phyloP scores from a whole-genome alignment of 2,113 vertebrate genomes.

The Calyptomena viridis region DNA sequence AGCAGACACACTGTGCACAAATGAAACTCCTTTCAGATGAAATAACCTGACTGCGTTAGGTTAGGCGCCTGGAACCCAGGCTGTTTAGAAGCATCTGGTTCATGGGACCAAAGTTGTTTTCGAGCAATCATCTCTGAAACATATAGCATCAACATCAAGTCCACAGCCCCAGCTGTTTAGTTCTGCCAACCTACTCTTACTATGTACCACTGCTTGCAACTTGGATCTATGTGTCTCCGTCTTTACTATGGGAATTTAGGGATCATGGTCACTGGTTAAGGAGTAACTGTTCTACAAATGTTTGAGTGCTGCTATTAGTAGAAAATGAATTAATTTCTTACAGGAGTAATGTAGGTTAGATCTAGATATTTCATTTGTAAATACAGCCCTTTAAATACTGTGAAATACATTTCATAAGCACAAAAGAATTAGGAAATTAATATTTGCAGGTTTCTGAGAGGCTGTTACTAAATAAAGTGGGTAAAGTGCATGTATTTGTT shows the following conservation, averaged over 20 bases:
- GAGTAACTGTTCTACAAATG: background rate
- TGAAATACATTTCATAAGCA: background rate
- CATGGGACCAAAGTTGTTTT: background rate
- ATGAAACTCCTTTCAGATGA: background rate
- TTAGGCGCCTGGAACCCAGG: background rate
- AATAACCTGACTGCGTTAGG: background rate
- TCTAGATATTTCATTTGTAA: background rate
- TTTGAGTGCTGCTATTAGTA: background rate
- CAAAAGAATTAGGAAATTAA: background rate
- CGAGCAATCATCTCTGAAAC: background rate
- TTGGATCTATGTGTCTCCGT: background rate
- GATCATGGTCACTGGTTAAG: background rate
- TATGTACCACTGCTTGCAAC: background rate
- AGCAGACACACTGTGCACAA: rapidly evolving
- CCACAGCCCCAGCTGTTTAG: background rate
- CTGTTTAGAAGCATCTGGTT: background rate
- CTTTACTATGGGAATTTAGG: background rate
- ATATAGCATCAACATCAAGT: background rate
- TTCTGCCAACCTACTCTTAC: background rate
- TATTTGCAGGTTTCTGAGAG: background rate
- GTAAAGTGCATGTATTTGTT: background rate
- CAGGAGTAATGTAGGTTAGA: background rate
- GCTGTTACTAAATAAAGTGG: background rate
- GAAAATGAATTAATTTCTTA: background rate
- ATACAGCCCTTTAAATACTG: background rate